Evolutionary conservation across 2,797 vertebrate species (phyloP).

Genomic region (Darevskia mixta): DNA sequence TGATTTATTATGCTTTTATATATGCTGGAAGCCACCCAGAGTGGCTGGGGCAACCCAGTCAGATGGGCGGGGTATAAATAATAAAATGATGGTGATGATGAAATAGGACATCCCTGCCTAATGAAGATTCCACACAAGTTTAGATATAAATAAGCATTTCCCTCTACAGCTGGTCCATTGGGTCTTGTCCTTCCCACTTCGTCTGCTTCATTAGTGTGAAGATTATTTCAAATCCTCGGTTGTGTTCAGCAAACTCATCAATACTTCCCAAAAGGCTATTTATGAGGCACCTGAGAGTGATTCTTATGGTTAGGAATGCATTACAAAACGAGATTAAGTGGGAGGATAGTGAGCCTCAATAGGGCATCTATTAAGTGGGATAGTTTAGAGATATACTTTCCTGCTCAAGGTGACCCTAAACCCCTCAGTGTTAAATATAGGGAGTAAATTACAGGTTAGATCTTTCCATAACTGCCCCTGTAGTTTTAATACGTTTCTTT

Average conservation of each 20-base stretch:
- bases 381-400: background rate
- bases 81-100: background rate
- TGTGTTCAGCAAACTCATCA: slow-evolving; percentile 30
- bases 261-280: slow-evolving; percentile 34
- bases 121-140: background rate
- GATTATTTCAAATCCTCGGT: slow-evolving; percentile 18
- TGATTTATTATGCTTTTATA: no score
- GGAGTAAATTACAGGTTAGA: slow-evolving; percentile 13
- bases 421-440: background rate
- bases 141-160: slow-evolving; percentile 16
- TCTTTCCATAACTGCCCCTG: slow-evolving; percentile 4
- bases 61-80: no score
- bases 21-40: no score
- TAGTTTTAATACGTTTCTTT: slow-evolving; percentile 10
- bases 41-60: no score
- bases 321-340: slow-evolving; percentile 29
- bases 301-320: slow-evolving; percentile 27
- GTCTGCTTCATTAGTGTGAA: slow-evolving; percentile 21
- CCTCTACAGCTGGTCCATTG: background rate
- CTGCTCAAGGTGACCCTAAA: slow-evolving; percentile 18
- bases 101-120: background rate
- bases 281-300: slow-evolving; percentile 24
- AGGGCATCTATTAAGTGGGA: slow-evolving; percentile 27
- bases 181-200: no score
- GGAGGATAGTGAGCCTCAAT: slow-evolving; percentile 21